Base-by-base conservation (phyloP, 2,888 invertebrate genomes). In the Synanthedon formicaeformis region DNA sequence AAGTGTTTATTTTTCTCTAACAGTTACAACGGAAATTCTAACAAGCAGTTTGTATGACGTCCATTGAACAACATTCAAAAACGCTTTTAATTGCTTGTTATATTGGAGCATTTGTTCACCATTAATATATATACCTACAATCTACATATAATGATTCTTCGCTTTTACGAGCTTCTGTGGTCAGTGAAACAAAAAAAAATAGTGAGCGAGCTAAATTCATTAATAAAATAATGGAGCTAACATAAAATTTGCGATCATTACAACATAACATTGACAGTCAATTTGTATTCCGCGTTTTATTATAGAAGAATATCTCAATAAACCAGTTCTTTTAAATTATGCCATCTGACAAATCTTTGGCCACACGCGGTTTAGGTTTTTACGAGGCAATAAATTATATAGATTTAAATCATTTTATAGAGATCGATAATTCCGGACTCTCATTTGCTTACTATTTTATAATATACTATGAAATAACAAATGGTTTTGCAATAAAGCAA, bases 311-410 rank as follows among this genome's bases (percentile, higher is more conserved):
- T 16, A 10, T 16, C 14, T 6, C 18, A n/a, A 13, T 12, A 49
- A 49, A 49, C 49, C 23, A 1, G 49, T 49, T 49, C 45, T 49
- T 16, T 12, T 49, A 49, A 49, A 16, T n/a, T 23, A 23, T 49
- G 12, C 49, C 49, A 23, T 23, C 18, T 18, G 49, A 49, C 49
- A 49, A 18, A 49, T 49, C 16, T 16, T 16, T 49, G 49, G 18
- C 49, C 49, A 49, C 49, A 49, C 49, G 49, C 49, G 49, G 14
- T 49, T 49, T 49, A 49, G 45, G n/a, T 45, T 45, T 45, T 45
- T 45, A 45, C 45, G 45, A 45, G 45, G 13, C 45, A n/a, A 45
- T 45, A 45, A 45, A 45, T 45, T 45, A 45, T n/a, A 13, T 45
- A 45, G 45, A 45, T 45, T 45, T 45, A 45, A 45, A 45, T 45